These are phyloP conservation scores for Paguma larvata DNA, from an alignment of 2,797 vertebrate species.

Conservation along the genomic window DNA sequence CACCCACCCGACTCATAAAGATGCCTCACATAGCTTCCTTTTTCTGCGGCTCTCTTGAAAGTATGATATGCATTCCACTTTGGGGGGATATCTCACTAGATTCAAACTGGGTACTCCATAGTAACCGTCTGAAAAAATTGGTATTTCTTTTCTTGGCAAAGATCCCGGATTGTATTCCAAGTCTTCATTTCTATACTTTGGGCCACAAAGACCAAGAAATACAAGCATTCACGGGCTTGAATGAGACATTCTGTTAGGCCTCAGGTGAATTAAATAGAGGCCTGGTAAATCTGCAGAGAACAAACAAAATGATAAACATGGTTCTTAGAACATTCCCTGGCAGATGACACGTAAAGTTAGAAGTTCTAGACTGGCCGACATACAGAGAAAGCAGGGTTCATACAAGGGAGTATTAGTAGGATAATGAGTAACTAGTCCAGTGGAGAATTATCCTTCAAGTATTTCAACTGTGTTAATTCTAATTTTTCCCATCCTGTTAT, in stretches of 20 bases:
- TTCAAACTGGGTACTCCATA: not conserved
- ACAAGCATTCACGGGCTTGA: not conserved
- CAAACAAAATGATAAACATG: conserved; percentile 44
- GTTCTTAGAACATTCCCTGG: conserved; percentile 36
- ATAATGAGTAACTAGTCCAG: not conserved
- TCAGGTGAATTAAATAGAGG: conserved; percentile 40
- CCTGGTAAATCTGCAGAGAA: conserved; percentile 49
- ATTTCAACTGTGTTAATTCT: conserved; percentile 26
- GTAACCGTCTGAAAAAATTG: not conserved
- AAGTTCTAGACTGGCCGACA: conserved; percentile 37
- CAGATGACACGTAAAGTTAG: conserved; percentile 55
- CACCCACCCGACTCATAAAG: not conserved
- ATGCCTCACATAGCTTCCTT: not conserved
- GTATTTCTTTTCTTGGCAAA: conserved; percentile 39
- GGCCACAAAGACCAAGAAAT: conserved; percentile 36
- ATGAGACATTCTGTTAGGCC: conserved; percentile 21
- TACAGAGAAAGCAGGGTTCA: conserved; percentile 22
- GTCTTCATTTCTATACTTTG: conserved; percentile 33
- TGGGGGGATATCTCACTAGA: not conserved
- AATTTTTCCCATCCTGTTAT: conserved; percentile 27
- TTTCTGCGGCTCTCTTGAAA: not conserved
- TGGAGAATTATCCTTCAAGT: conserved; percentile 12
- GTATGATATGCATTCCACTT: not conserved
- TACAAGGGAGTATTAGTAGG: not conserved
- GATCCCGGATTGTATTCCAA: not conserved